These are phyloP conservation scores for Mizuhopecten yessoensis DNA, from an alignment of 1,140 invertebrate genomes.

Conservation along the genomic window DNA sequence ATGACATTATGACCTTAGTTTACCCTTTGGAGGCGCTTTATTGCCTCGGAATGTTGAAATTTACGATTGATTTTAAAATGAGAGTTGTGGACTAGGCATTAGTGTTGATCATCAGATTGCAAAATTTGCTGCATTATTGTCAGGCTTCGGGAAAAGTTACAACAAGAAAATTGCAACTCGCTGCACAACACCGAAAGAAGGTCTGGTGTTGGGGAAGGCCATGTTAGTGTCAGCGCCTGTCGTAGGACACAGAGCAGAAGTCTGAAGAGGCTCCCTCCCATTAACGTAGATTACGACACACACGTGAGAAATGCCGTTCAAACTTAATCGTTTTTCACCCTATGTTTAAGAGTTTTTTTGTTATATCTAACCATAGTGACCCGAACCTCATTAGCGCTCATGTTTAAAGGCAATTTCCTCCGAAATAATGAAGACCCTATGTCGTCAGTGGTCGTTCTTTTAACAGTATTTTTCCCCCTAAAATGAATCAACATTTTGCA, in stretches of 20 bases:
- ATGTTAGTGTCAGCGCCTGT: not conserved
- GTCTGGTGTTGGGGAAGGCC: not conserved
- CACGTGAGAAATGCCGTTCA: conserved; percentile 37
- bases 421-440: not conserved
- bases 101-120: not conserved
- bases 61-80: conserved; percentile 25
- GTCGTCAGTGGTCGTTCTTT: not conserved
- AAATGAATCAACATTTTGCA: conserved; percentile 1
- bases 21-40: not conserved
- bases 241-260: not conserved
- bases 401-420: conserved; percentile 14
- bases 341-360: conserved; percentile 34
- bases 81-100: conserved; percentile 9
- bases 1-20: conserved; percentile 18
- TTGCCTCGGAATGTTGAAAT: not conserved
- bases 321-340: conserved; percentile 31
- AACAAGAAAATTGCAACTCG: conserved; percentile 16
- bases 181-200: not conserved
- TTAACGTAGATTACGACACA: not conserved
- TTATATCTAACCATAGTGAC: conserved; percentile 16
- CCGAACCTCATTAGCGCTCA: not conserved
- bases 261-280: not conserved
- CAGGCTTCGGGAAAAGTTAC: not conserved
- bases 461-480: not conserved
- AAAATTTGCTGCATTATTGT: not conserved